Conservation (phyloP, 2,888 invertebrate genomes). For the Neoscelio sp. region DNA sequence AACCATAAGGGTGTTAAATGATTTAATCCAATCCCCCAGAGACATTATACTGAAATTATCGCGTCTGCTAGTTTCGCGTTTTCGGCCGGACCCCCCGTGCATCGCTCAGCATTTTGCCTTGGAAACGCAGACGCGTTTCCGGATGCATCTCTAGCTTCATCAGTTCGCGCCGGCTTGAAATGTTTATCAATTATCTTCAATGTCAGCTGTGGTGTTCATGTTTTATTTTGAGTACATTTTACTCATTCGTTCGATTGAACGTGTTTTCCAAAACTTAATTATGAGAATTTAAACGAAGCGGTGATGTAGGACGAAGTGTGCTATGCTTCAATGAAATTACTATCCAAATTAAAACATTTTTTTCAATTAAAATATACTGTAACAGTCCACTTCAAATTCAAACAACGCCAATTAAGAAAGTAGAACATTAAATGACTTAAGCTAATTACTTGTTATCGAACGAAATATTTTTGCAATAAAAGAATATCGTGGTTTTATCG, state of each 20-base stretch:
- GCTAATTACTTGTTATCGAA: slow-evolving; percentile 27
- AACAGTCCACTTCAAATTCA: slow-evolving; percentile 1
- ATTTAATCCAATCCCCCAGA: slow-evolving; percentile 81
- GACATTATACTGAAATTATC: slow-evolving; percentile 78
- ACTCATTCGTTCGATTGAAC: slow-evolving; percentile 17
- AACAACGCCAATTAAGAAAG: neutral
- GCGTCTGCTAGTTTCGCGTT: slow-evolving; percentile 77
- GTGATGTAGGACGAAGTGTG: slow-evolving; percentile 10
- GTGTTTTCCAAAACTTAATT: slow-evolving; percentile 26
- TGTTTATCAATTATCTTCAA: slow-evolving; percentile 67
- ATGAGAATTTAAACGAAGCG: slow-evolving; percentile 1
- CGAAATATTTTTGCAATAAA: slow-evolving; percentile 20
- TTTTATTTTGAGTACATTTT: slow-evolving; percentile 50
- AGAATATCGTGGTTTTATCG: slow-evolving; percentile 44
- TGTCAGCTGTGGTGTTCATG: slow-evolving; percentile 22
- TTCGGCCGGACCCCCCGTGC: slow-evolving; percentile 67
- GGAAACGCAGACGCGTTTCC: slow-evolving; percentile 65
- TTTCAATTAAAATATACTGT: slow-evolving; percentile 1
- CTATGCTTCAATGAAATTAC: too few relatives aligned
- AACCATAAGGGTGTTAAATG: slow-evolving; percentile 82
- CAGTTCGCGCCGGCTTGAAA: slow-evolving; percentile 25
- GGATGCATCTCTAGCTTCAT: slow-evolving; percentile 62
- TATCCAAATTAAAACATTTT: neutral
- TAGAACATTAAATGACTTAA: slow-evolving; percentile 7
- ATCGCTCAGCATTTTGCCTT: slow-evolving; percentile 66